Conservation (phyloP, 1,140 invertebrate species). For the Hydropsyche tenuis region DNA sequence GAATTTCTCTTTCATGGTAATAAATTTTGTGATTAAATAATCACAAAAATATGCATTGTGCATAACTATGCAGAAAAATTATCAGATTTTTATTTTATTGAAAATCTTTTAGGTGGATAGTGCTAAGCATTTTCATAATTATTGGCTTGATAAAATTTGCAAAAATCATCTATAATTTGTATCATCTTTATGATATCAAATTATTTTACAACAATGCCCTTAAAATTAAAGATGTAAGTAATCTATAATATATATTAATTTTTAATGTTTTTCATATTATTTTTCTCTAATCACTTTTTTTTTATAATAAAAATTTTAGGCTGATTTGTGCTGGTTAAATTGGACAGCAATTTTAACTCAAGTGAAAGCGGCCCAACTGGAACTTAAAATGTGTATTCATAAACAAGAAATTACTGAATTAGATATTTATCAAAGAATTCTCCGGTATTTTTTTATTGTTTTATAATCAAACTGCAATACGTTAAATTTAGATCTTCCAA, state of each 20-base stretch:
- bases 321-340: constrained; percentile 88
- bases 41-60: too few species aligned
- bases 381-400: constrained; percentile 97
- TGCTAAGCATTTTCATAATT: constrained; percentile 61
- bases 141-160: constrained; percentile 82
- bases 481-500: background rate
- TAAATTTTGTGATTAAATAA: background rate
- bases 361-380: constrained; percentile 87
- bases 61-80: too few species aligned
- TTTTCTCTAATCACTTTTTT: background rate
- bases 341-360: constrained; percentile 92
- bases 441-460: constrained; percentile 66
- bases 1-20: constrained; percentile 59
- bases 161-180: constrained; percentile 80
- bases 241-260: background rate
- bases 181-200: constrained; percentile 90
- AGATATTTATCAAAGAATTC: constrained; percentile 97
- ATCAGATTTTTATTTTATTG: background rate
- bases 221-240: constrained; percentile 76
- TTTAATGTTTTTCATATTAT: background rate
- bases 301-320: constrained; percentile 56
- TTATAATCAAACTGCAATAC: background rate
- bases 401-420: constrained; percentile 92
- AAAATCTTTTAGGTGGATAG: constrained; percentile 57
- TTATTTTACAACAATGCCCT: constrained; percentile 88